Base-by-base conservation (phyloP, 2,888 invertebrate species). In the Drosophila ustulata region DNA sequence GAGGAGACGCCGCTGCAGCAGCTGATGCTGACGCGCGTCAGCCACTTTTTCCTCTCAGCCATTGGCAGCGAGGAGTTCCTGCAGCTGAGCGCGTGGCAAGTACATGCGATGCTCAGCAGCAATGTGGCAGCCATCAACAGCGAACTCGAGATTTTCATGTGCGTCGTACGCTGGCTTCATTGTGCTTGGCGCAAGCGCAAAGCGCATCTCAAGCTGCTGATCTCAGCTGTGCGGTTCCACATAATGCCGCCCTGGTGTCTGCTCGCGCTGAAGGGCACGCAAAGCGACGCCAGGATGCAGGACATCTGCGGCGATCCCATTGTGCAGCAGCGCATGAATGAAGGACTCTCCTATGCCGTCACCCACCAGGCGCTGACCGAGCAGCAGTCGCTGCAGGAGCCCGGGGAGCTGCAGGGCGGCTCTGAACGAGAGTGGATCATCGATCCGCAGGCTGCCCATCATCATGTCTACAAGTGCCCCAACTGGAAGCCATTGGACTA, bases 221-320 rank as follows among this genome's bases (percentile, higher is more conserved):
- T 96, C 93, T 93, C 93, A 0, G 96, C 96, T 84, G 94, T 97
- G 0, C 93, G 96, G 30, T 97, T 97, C 88, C 95, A 96, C 0
- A 93, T 96, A 39, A 95, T 97, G 82, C 95, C 95, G 0, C 95
- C 96, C 0, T 95, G 96, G 95, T 96, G 96, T 84, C 93, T 96
- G 32, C 95, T 96, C 0, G 95, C 96, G 71, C 94, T 96, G 55
- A 95, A 95, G 80, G 93, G 95, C 28, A 96, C 95, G 88, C 95
- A 95, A 0, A 95, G 95, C 85, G 95, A 95, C 86, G 37, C 94
- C 2, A 11, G 61, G 8, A 11, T 85, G 4, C 28, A 18, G 18
- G 59, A 77, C 6, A n/a, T 76, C 3, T 46, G 71, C 9, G 23
- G 45, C 1, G 6, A 37, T 2, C 61, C 68, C 8, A n/a, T 13